These are phyloP conservation scores for Lobophora halterata DNA, from an alignment of 2,888 invertebrate genomes.

Conservation along the genomic window DNA sequence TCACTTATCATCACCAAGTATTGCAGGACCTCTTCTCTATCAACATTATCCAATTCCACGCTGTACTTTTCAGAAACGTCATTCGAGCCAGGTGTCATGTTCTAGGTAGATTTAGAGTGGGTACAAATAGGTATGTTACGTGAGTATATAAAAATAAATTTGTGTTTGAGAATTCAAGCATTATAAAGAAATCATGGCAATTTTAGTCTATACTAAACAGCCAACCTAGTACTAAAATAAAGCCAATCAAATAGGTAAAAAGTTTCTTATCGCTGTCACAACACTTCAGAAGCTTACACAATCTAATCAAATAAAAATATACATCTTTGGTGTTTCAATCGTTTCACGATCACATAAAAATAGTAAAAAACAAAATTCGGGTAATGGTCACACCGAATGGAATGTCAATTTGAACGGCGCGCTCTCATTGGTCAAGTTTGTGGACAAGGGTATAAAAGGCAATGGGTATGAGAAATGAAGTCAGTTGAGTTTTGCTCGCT, in stretches of 20 bases:
- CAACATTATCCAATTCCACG: no score
- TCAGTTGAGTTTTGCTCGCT: constrained; percentile 39
- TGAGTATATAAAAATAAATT: no score
- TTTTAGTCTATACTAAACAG: background rate
- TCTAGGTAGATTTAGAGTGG: no score
- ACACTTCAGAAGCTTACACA: constrained; percentile 48
- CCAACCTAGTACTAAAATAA: constrained; percentile 10
- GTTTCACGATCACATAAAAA: constrained; percentile 47
- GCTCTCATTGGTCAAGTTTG: constrained; percentile 40
- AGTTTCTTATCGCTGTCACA: constrained; percentile 38
- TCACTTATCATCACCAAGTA: no score
- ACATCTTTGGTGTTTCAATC: constrained; percentile 49
- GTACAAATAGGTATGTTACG: no score
- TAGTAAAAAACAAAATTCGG: constrained; percentile 32
- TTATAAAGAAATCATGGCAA: background rate
- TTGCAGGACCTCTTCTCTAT: no score
- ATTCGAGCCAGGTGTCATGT: no score
- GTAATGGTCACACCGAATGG: constrained; percentile 27
- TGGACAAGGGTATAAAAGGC: constrained; percentile 47
- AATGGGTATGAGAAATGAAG: constrained; percentile 29
- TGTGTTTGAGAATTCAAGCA: background rate
- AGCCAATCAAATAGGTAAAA: constrained; percentile 19
- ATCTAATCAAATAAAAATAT: constrained; percentile 31
- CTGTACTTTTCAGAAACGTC: no score
- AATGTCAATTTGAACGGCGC: constrained; percentile 27